Percentiles rank a stretch among this genome's conserved stretches.
Conservation (phyloP, 2,888 invertebrate genomes). For the Meteorus cinctellus region DNA sequence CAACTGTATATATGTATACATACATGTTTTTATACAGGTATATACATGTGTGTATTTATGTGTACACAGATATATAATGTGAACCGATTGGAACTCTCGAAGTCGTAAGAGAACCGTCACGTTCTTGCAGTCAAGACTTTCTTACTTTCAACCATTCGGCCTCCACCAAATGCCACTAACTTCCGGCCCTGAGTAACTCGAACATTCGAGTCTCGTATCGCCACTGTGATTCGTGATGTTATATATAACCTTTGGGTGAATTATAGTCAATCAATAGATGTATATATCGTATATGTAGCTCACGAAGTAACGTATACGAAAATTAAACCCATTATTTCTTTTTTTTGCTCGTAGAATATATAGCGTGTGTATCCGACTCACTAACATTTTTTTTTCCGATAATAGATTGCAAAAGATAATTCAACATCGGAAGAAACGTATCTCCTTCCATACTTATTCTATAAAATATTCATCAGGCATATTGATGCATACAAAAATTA, state of each 20-base stretch:
- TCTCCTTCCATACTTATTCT: too few relatives aligned
- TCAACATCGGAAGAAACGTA: too few relatives aligned
- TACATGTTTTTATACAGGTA: neutral
- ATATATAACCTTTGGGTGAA: constrained; percentile 9
- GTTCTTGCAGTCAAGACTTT: constrained; percentile 15
- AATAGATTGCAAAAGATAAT: too few relatives aligned
- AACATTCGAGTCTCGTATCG: constrained; percentile 32
- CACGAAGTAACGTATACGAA: constrained; percentile 8
- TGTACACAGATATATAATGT: neutral
- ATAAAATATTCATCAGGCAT: too few relatives aligned
- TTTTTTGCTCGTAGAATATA: neutral
- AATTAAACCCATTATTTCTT: constrained; percentile 8
- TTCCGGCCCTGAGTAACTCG: constrained; percentile 32
- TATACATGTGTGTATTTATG: neutral
- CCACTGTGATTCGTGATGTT: constrained; percentile 27
- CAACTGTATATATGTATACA: neutral
- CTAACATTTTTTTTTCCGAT: too few relatives aligned
- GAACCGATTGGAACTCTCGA: constrained; percentile 9
- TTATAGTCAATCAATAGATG: constrained; percentile 32
- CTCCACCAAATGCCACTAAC: constrained; percentile 26
- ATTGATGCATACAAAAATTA: too few relatives aligned
- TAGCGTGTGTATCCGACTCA: too few relatives aligned
- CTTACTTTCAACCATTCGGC: constrained; percentile 16
- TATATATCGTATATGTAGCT: constrained; percentile 5
- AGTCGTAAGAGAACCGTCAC: constrained; percentile 10